These are phyloP conservation scores for Danionella cerebrum DNA, from an alignment of 2,113 vertebrate genomes.

Conservation along the genomic window DNA sequence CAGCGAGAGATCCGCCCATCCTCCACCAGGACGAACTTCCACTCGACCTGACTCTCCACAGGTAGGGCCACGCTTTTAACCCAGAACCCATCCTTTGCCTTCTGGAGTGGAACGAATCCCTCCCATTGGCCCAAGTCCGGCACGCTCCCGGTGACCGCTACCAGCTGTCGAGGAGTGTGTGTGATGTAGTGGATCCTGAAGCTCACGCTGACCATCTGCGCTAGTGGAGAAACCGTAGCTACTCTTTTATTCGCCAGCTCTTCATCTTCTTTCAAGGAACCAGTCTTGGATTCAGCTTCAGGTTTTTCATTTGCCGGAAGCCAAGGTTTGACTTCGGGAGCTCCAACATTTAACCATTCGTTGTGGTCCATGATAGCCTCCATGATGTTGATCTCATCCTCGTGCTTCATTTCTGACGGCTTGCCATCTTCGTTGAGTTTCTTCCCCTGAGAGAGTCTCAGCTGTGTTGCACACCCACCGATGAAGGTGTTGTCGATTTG, in stretches of 20 bases:
- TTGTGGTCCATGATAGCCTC: slow-evolving; percentile 69
- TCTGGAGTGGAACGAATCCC: slow-evolving; percentile 67
- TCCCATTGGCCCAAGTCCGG: slow-evolving; percentile 80
- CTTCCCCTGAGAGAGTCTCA: neutral
- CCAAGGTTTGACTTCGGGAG: slow-evolving; percentile 48
- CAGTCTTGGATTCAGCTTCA: neutral
- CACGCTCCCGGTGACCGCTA: slow-evolving; percentile 79
- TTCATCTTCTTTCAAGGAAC: slow-evolving; percentile 24
- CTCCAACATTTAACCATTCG: slow-evolving; percentile 53
- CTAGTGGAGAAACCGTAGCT: slow-evolving; percentile 60
- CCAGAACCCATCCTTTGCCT: slow-evolving; percentile 75
- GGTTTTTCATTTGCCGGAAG: slow-evolving; percentile 20
- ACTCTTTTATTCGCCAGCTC: slow-evolving; percentile 51
- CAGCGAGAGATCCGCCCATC: slow-evolving; percentile 76
- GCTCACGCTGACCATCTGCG: slow-evolving; percentile 66
- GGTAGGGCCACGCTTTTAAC: slow-evolving; percentile 68
- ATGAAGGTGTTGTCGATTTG: neutral
- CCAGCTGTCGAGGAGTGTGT: slow-evolving; percentile 51
- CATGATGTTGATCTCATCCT: slow-evolving; percentile 65
- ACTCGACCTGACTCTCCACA: slow-evolving; percentile 68
- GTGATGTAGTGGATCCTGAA: slow-evolving; percentile 86
- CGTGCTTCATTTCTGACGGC: slow-evolving; percentile 10
- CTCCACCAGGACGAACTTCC: slow-evolving; percentile 91
- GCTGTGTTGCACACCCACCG: neutral
- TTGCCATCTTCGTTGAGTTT: neutral